phyloP scores from a whole-genome alignment of 2,113 vertebrate genomes.

The Thermophis baileyi region DNA sequence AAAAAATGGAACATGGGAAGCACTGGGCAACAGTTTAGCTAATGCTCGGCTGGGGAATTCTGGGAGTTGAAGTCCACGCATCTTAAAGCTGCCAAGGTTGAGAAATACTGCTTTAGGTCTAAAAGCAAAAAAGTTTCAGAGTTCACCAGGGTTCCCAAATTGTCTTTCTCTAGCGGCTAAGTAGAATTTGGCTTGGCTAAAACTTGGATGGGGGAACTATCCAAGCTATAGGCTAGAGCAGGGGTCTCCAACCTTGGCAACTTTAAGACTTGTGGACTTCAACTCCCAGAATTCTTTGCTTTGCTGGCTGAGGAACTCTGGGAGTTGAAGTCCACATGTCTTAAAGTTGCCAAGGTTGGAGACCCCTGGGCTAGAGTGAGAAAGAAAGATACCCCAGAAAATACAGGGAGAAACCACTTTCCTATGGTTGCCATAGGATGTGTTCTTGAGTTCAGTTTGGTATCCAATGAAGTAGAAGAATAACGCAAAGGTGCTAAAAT shows the following conservation, averaged over 20 bases:
- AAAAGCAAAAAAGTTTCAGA: too few relatives aligned
- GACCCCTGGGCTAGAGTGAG: not conserved
- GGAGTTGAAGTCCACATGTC: too few relatives aligned
- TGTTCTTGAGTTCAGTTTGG: not conserved
- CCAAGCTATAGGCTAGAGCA: not conserved
- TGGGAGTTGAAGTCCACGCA: too few relatives aligned
- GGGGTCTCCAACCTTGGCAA: too few relatives aligned
- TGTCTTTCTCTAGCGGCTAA: not conserved
- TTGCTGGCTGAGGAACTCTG: too few relatives aligned
- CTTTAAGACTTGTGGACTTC: too few relatives aligned
- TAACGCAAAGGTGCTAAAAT: not conserved
- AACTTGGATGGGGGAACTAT: not conserved
- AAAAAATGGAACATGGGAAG: not conserved
- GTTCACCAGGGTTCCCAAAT: too few relatives aligned
- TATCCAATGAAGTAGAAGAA: not conserved
- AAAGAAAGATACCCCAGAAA: not conserved
- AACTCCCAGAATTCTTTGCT: too few relatives aligned
- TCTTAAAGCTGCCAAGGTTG: too few relatives aligned
- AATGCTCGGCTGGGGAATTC: too few relatives aligned
- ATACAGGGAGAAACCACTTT: not conserved
- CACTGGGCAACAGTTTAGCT: fast-evolving
- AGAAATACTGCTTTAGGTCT: too few relatives aligned
- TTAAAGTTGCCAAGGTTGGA: too few relatives aligned
- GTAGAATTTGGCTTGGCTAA: not conserved
- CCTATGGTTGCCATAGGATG: not conserved